Evolutionary conservation across 2,113 vertebrate genomes (phyloP), one percentile per base, ranked within the genome.

Genomic region (Sitta europaea): DNA sequence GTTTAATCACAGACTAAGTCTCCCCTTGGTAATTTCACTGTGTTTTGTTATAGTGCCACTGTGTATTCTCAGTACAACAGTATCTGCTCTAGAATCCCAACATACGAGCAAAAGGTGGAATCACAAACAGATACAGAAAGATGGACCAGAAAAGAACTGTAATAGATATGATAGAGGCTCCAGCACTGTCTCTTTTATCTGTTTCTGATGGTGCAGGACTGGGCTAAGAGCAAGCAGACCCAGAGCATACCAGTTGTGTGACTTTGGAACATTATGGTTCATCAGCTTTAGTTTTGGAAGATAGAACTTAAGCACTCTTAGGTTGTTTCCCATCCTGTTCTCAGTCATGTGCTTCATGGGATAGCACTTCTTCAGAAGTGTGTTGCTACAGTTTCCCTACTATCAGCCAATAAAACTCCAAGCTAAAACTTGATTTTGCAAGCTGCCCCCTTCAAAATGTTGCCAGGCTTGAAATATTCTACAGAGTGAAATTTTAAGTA

Each of bases 401-500:
- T 62, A 74, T 50, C 33, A 40, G 55, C 33, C 11, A 57, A n/a
- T 54, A 74, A 74, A 70, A 50, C 35, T 74, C 66, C 22, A 53
- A 33, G 33, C 24, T 76, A 66, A 72, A 91, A 76, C 35, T 59
- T 79, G 18, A 51, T 83, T 68, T 92, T 76, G 31, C 88, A 80
- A 86, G 25, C 21, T 70, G 38, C 65, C 84, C 17, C 28, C 65
- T 74, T 62, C 50, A 91, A 87, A 89, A 40, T 14, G 18, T 65
- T 76, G 35, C 35, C 79, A 94, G 67, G 54, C 45, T 79, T 31
- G 21, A 86, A 86, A 88, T 63, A 67, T 18, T 88, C 48, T 21
- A 58, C 8, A 59, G 33, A 88, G n/a, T 55, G 21, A 72, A 88
- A 83, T 68, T 88, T 36, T 79, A 50, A 89, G 73, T 86, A 71